phyloP scores from a whole-genome alignment of 2,888 invertebrate genomes.

The Empis stercorea region DNA sequence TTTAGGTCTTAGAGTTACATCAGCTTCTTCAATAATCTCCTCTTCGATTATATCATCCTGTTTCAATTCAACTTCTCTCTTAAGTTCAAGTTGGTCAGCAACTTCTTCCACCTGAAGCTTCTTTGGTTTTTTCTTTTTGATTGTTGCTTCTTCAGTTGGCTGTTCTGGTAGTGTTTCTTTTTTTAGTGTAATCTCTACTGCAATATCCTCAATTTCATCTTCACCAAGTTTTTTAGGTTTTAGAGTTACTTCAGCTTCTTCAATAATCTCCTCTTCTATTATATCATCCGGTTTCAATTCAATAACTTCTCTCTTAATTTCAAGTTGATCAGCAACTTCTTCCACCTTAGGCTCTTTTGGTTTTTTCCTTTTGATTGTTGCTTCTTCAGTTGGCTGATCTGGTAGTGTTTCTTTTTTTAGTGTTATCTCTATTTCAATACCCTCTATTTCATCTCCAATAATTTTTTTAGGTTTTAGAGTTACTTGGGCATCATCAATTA shows the following conservation, averaged over 20 bases:
- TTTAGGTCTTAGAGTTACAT: conserved; percentile 12
- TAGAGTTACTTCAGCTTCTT: conserved; percentile 21
- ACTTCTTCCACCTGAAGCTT: conserved; percentile 15
- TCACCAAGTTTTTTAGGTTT: conserved; percentile 20
- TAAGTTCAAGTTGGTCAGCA: conserved; percentile 22
- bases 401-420: conserved; percentile 12
- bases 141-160: conserved; percentile 20
- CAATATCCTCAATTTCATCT: conserved; percentile 26
- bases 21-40: conserved; percentile 32
- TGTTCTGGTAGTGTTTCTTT: conserved; percentile 16
- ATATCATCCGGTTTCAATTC: conserved; percentile 23
- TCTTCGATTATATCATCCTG: conserved; percentile 32
- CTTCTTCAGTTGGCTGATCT: conserved; percentile 22
- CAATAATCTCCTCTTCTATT: conserved; percentile 35
- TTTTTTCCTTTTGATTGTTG: conserved; percentile 15
- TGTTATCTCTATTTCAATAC: conserved; percentile 28
- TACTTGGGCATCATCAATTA: conserved; percentile 26
- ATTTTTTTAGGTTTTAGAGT: conserved; percentile 19
- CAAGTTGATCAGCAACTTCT: conserved; percentile 22
- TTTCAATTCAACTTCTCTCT: conserved; percentile 23
- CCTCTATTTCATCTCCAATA: conserved; percentile 19
- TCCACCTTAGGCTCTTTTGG: conserved; percentile 12
- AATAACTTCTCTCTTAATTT: conserved; percentile 21
- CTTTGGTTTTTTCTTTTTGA: conserved; percentile 13
- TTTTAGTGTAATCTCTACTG: conserved; percentile 22